Evolutionary conservation across 1,140 invertebrate genomes (phyloP).

Genomic region (Leptinotarsa undecemlineata): DNA sequence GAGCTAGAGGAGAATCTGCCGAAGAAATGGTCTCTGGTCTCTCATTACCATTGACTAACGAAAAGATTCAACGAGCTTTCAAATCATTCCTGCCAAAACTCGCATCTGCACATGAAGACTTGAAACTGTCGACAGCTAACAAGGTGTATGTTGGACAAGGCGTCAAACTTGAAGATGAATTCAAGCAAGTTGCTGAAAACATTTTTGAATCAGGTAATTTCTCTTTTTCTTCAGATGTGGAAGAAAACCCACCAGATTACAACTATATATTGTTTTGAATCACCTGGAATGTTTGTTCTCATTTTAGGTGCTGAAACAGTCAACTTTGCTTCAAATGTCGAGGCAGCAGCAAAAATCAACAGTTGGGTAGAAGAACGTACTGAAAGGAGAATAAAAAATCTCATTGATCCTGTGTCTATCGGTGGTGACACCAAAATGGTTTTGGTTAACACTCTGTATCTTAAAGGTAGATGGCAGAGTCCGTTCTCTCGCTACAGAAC

Average conservation of each 20-base stretch:
- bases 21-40: neutral
- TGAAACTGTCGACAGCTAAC: neutral
- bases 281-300: conserved; percentile 14
- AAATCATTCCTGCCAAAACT: conserved; percentile 14
- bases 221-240: conserved; percentile 39
- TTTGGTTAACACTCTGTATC: conserved; percentile 82
- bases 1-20: conserved; percentile 4
- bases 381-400: conserved; percentile 69
- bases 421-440: conserved; percentile 64
- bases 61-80: neutral
- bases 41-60: neutral
- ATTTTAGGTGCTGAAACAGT: conserved; percentile 56
- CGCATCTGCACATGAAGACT: neutral
- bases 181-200: conserved; percentile 15
- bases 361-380: conserved; percentile 75
- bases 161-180: conserved; percentile 11
- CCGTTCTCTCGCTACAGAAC: conserved; percentile 59
- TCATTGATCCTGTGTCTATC: conserved; percentile 63
- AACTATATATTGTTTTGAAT: too few relatives aligned
- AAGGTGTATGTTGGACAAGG: conserved; percentile 12
- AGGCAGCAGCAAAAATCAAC: conserved; percentile 64
- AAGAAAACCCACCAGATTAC: conserved; percentile 15
- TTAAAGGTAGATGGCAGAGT: conserved; percentile 68
- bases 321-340: conserved; percentile 57
- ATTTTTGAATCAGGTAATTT: conserved; percentile 53